These are phyloP conservation scores for Xiphorhynchus erythropygius DNA, from an alignment of 2,797 vertebrate species.

Conservation along the genomic window DNA sequence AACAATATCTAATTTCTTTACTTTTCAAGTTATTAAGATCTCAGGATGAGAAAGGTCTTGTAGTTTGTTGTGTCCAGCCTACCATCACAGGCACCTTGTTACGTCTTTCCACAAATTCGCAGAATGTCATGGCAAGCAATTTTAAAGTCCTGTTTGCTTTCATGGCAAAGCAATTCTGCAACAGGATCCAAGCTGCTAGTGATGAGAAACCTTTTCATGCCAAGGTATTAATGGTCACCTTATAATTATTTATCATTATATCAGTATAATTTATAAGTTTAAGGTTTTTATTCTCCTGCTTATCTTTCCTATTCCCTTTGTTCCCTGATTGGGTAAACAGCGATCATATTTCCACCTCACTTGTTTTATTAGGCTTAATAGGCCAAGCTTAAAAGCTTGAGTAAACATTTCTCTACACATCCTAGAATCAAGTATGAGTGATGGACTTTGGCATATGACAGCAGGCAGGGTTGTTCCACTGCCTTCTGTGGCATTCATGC, in stretches of 20 bases:
- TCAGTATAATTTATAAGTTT: neutral
- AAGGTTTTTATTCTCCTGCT: neutral
- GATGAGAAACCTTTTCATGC: neutral
- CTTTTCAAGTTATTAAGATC: neutral
- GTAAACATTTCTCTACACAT: neutral
- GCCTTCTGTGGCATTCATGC: neutral
- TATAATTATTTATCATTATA: neutral
- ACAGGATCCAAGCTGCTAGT: neutral
- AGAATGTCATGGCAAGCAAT: neutral
- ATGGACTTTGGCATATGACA: rapidly evolving
- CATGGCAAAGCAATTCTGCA: neutral
- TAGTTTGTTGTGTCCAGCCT: neutral
- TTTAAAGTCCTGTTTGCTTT: neutral
- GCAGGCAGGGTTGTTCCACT: rapidly evolving
- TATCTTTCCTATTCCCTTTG: neutral
- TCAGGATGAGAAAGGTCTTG: neutral
- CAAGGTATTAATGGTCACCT: neutral
- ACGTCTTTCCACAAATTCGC: neutral
- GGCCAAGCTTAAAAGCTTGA: neutral
- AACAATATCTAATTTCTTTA: neutral
- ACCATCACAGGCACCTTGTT: neutral
- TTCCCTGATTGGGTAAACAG: neutral
- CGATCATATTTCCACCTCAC: neutral
- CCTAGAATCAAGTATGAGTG: neutral
- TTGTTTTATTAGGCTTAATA: neutral